Evolutionary conservation across 2,888 invertebrate species (phyloP), one percentile per base, ranked within the genome.

Genomic region (Hedychridium roseum): DNA sequence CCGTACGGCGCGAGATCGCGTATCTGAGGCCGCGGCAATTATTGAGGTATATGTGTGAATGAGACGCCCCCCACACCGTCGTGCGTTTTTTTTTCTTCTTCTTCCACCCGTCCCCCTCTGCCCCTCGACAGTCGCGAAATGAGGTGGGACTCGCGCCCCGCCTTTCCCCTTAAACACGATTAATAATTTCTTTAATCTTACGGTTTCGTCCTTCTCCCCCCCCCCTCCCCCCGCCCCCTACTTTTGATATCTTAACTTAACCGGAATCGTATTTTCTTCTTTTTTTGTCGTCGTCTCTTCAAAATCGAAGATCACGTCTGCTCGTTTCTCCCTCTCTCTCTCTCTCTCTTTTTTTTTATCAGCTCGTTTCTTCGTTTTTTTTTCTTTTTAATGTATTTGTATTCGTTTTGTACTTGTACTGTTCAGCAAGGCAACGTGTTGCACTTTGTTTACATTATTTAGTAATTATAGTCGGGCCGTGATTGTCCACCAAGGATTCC

Each of bases 401-500:
- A 76, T 74, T 77, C 74, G 71, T 76, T 78, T 79, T 79, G 78
- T 79, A 78, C 78, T 78, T 78, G 78, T 78, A 78, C 78, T 78
- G 77, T 78, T 78, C 74, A 78, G 78, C 78, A 78, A 78, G 78
- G 78, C 78, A 78, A 78, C 78, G 76, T 78, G 78, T 78, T 78
- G 77, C 78, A 78, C 78, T 78, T 78, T 78, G 78, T 78, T 65
- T 78, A 77, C 74, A 70, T 70, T 69, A n/a, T n/a, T n/a, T n/a
- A 68, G 68, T 74, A 68, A 73, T 73, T 73, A 62, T 60, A 73
- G 69, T 73, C 71, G 74, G 72, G 70, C 69, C 70, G 70, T 68
- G 71, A 71, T 64, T 68, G 68, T 68, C 66, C 67, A 60, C 66
- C 66, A 68, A 71, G 70, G 67, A 71, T 70, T 64, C 64, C 68